Evolutionary conservation across 2,888 invertebrate species (phyloP), one percentile per base, ranked within the genome.

Genomic region (Cerastis rubricosa): DNA sequence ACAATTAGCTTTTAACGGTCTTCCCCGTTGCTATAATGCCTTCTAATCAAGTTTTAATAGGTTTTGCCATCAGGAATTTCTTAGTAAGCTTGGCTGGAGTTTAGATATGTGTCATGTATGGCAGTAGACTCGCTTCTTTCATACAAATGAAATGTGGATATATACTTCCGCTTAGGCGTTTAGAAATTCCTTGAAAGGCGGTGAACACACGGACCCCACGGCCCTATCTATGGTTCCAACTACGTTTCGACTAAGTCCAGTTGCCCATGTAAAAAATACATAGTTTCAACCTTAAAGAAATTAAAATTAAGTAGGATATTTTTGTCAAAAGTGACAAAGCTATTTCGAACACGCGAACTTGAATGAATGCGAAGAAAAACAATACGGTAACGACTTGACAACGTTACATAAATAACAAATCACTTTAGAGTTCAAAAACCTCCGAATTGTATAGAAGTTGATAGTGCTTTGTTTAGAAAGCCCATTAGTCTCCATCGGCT

Each of bases 401-500:
- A 73, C 22, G 22, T 25, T 29, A 54, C 59, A 12, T n/a, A 74
- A 57, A 49, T 47, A 35, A 49, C 47, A 68, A 73, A 73, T 59
- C 11, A 22, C 54, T 25, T 0, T n/a, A 22, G 9, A 81, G 82
- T 77, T 82, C 70, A 82, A 77, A 47, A 64, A 74, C 73, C 78
- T 59, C 49, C 51, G 17, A 11, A 67, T 64, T 73, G 76, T 43
- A 7, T 54, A 14, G 45, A 25, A n/a, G n/a, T 35, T 51, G 65
- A n/a, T 57, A 57, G 2, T 57, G 40, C 29, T 57, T 49, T 71
- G 65, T 80, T 69, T 74, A 70, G 59, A 69, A 47, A 51, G n/a
- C 40, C 22, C 11, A 22, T 40, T 59, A 19, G 29, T 29, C 59
- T 29, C 7, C 17, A 51, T 6, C 40, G 6, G 3, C 9, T 22